phyloP scores from a whole-genome alignment of 2,113 vertebrate species.

The Agapornis roseicollis region DNA sequence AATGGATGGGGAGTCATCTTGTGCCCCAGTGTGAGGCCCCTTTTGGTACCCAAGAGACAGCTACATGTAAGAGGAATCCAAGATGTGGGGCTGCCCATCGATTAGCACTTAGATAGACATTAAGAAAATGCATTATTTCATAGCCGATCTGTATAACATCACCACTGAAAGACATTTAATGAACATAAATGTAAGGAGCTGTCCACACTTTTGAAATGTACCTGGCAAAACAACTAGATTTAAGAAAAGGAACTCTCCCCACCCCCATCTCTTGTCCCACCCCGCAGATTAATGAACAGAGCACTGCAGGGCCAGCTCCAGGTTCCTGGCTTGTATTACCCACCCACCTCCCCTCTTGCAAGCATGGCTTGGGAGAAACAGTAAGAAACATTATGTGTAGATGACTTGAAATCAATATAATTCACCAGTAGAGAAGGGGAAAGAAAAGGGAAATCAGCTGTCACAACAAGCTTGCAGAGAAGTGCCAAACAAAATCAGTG shows the following conservation, averaged over 20 bases:
- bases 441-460: not conserved
- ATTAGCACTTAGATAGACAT: not conserved
- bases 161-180: not conserved
- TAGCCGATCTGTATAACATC: not conserved
- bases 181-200: fast-evolving
- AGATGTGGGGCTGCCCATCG: not conserved
- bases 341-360: not conserved
- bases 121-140: not conserved
- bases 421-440: fast-evolving
- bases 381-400: fast-evolving
- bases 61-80: fast-evolving
- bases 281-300: not conserved
- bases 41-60: fast-evolving
- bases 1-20: fast-evolving
- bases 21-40: not conserved
- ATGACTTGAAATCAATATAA: not conserved
- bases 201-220: not conserved
- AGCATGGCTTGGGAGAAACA: not conserved
- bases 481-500: fast-evolving
- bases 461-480: not conserved
- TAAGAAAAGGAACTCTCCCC: not conserved
- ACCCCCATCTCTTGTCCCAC: not conserved
- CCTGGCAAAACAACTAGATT: not conserved
- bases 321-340: not conserved
- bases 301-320: not conserved